A percentile compares a stretch with the other conserved stretches of the same genome.
phyloP scores from a whole-genome alignment of 92 coral and sea anemone species.

The Zoanthus sociatus region DNA sequence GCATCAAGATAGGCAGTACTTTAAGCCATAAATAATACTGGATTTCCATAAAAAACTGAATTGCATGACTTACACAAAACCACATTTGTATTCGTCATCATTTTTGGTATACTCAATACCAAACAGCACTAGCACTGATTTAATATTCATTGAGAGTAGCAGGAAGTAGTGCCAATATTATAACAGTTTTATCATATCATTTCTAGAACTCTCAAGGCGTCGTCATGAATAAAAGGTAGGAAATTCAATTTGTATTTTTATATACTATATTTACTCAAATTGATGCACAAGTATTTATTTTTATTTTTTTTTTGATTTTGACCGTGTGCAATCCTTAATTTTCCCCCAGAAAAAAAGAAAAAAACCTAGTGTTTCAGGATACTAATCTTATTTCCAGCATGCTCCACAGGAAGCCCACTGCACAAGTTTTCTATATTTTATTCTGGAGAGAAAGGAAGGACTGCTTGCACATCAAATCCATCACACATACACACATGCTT shows the following conservation, averaged over 20 bases:
- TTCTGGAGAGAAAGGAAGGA: slow-evolving; percentile 21
- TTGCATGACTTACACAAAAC: slow-evolving; percentile 20
- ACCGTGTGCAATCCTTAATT: slow-evolving; percentile 20
- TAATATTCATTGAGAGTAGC: slow-evolving; percentile 16
- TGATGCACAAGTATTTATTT: slow-evolving; percentile 18
- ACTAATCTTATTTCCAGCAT: slow-evolving; percentile 16
- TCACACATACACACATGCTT: slow-evolving; percentile 14
- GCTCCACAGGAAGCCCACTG: slow-evolving; percentile 22
- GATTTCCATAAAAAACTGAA: slow-evolving; percentile 18
- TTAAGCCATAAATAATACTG: slow-evolving; percentile 15
- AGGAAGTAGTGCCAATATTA: slow-evolving; percentile 20
- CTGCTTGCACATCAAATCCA: slow-evolving; percentile 18
- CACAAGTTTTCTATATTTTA: slow-evolving; percentile 17
- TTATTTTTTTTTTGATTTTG: slow-evolving; percentile 9
- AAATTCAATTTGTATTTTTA: slow-evolving; percentile 15
- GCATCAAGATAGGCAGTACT: slow-evolving; percentile 21
- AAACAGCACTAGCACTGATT: slow-evolving; percentile 20
- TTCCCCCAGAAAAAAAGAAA: slow-evolving; percentile 20
- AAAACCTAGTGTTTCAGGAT: slow-evolving; percentile 16
- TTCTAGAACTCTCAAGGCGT: slow-evolving; percentile 21
- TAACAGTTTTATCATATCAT: slow-evolving; percentile 14
- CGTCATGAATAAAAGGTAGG: slow-evolving; percentile 20
- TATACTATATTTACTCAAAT: slow-evolving; percentile 16
- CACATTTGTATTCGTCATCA: slow-evolving; percentile 20
- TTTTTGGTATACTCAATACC: slow-evolving; percentile 19